phyloP scores from a whole-genome alignment of 2,113 vertebrate species.

The Cyanocitta stelleri region DNA sequence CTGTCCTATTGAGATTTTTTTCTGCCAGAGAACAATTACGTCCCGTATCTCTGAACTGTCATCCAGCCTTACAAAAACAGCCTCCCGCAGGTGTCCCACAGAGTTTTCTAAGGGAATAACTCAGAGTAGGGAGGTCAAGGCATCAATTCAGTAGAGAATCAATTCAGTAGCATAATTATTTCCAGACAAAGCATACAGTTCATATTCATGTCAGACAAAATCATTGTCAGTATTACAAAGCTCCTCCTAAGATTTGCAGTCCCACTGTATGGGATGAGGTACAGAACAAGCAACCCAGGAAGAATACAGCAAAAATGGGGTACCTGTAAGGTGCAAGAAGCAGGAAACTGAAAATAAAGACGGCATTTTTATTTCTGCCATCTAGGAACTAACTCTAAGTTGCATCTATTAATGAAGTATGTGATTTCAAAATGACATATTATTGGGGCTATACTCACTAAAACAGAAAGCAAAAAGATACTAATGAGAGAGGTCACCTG shows the following conservation, averaged over 20 bases:
- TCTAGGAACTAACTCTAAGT: neutral
- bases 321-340: neutral
- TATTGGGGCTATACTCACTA: constrained; percentile 2
- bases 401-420: neutral
- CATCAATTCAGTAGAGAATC: neutral
- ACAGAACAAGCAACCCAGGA: neutral
- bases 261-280: neutral
- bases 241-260: neutral
- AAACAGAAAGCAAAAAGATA: constrained; percentile 36
- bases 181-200: constrained; percentile 5
- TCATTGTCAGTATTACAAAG: neutral
- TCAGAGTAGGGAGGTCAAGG: neutral
- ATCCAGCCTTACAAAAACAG: neutral
- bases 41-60: neutral
- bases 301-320: neutral
- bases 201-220: neutral
- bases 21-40: neutral
- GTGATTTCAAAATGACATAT: constrained; percentile 14
- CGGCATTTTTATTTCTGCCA: neutral
- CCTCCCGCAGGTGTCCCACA: fast-evolving
- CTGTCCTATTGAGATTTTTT: neutral
- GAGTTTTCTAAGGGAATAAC: neutral
- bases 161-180: constrained; percentile 17
- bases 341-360: neutral
- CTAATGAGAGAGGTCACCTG: constrained; percentile 34